Conservation (phyloP, 2,113 vertebrate genomes). For the Onychostruthus taczanowskii region DNA sequence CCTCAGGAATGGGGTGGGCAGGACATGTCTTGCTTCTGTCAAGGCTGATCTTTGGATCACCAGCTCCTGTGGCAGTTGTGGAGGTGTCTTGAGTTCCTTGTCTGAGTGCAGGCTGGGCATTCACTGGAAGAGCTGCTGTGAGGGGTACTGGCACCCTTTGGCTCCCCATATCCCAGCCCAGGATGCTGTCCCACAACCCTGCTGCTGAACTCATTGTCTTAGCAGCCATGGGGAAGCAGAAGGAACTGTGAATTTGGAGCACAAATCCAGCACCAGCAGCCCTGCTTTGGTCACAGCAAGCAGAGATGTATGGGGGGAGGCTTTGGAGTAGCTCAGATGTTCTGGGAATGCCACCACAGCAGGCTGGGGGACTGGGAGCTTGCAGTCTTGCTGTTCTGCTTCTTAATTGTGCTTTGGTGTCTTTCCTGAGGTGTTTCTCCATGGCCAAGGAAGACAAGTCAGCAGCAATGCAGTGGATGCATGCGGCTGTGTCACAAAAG, state of each 20-base stretch:
- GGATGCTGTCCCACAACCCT: neutral
- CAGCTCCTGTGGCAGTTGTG: neutral
- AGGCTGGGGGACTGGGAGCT: neutral
- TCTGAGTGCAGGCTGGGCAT: neutral
- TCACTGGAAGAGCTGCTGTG: neutral
- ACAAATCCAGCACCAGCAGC: neutral
- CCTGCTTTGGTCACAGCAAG: neutral
- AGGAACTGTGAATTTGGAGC: neutral
- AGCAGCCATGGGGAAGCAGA: neutral
- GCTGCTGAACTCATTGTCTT: neutral
- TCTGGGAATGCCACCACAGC: neutral
- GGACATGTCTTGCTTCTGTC: neutral
- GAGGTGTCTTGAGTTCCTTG: neutral
- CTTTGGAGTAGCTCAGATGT: neutral
- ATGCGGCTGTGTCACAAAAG: neutral
- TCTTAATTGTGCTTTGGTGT: neutral
- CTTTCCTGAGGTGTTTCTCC: neutral
- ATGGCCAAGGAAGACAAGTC: neutral
- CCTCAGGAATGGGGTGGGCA: neutral
- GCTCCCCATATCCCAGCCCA: neutral
- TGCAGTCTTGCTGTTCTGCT: neutral
- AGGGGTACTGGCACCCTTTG: fast-evolving
- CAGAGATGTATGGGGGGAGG: neutral
- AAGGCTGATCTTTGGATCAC: neutral
- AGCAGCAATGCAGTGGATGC: neutral